Evolutionary conservation across 2,888 invertebrate genomes (phyloP), one percentile per base, ranked within the genome.

Genomic region (Acrobasis suavella): DNA sequence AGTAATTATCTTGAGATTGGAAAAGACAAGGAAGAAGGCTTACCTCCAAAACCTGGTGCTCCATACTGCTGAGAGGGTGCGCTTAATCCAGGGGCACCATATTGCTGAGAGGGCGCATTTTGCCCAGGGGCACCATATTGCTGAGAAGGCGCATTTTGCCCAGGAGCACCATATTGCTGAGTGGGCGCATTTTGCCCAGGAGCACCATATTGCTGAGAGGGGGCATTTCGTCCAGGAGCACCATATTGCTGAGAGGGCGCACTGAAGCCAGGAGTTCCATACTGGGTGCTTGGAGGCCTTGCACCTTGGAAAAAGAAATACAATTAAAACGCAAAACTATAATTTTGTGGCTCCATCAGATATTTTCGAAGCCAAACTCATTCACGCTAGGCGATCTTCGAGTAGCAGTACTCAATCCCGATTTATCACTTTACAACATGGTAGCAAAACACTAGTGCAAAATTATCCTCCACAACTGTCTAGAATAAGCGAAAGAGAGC

Each of bases 161-260:
- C 64, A 1, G 81, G 81, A 0, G 79, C 78, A 22, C 76, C 76
- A 65, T 74, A 76, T 17, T 77, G 71, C 7, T 63, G 55, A 0
- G 75, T 74, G 1, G 69, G 71, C 5, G 76, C 72, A 5, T n/a
- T 46, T 6, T 14, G 14, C n/a, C 46, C 49, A 1, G 72, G 70
- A 8, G 73, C 71, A 0, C 72, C 71, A 15, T 70, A 72, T 32
- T 72, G 70, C 6, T 59, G 56, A 1, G 71, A 73, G 0, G 70
- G 67, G 42, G 63, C 67, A 52, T 22, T 56, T 9, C 12, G 9
- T 16, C 60, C 42, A 1, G 72, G 71, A 2, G 74, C 70, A 0
- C 73, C 72, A 16, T 70, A 72, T 22, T 72, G 70, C 9, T 60
- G 56, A 1, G 71, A 72, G 0, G 70, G 67, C 37, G 63, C 67